phyloP scores from a whole-genome alignment of 2,113 vertebrate genomes.

The Nycticebus coucang region DNA sequence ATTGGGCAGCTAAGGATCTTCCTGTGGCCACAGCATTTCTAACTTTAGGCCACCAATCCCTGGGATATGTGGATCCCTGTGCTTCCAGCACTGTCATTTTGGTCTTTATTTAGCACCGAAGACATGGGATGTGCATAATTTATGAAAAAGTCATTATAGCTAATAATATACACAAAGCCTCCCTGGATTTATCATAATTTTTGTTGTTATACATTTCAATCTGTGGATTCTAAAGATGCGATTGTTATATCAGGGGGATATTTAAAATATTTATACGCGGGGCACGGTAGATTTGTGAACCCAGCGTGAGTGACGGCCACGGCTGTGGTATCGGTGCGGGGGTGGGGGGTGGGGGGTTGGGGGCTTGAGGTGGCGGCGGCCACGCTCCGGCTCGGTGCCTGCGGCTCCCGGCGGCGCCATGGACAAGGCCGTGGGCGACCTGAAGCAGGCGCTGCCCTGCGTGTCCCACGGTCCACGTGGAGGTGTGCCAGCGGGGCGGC shows the following conservation, averaged over 20 bases:
- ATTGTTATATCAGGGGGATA: neutral
- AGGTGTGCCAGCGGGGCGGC: conserved; percentile 90
- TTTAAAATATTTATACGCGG: neutral
- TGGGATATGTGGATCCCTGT: neutral
- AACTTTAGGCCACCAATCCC: neutral
- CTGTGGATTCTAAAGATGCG: conserved; percentile 2
- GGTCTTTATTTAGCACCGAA: neutral
- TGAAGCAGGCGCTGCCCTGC: conserved; percentile 85
- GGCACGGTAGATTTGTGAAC: no score
- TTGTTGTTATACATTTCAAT: neutral
- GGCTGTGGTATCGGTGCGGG: no score
- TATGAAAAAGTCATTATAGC: neutral
- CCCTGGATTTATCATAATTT: neutral
- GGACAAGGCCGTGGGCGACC: conserved; percentile 86
- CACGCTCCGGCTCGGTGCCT: neutral
- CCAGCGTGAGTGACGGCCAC: no score
- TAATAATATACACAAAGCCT: neutral
- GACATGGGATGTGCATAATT: neutral
- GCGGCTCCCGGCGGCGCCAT: conserved; percentile 74
- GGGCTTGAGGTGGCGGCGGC: neutral
- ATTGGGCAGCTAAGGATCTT: no score
- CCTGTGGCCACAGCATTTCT: no score
- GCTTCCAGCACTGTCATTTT: neutral
- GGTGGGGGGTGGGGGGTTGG: no score
- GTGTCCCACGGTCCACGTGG: conserved; percentile 88